Evolutionary conservation across 2,797 vertebrate species (phyloP).

Genomic region (Pygocentrus nattereri): DNA sequence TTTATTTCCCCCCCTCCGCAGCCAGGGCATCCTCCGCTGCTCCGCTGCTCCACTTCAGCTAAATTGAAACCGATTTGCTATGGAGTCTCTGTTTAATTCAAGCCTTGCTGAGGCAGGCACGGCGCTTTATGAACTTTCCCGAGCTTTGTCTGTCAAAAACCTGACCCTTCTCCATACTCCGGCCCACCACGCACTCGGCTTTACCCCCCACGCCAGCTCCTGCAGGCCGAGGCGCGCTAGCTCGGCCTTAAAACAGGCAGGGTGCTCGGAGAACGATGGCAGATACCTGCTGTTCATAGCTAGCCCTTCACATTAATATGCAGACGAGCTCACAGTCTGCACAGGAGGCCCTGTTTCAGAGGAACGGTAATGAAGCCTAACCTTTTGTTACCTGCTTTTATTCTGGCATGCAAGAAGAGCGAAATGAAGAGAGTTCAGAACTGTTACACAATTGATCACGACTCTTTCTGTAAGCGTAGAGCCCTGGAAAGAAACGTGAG

Average conservation of each 20-base stretch:
- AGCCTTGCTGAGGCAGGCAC: neutral
- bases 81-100: neutral
- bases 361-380: neutral
- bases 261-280: neutral
- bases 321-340: neutral
- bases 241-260: neutral
- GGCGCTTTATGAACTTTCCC: neutral
- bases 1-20: neutral
- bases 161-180: neutral
- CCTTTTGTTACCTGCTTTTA: neutral
- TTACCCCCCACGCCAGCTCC: neutral
- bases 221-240: neutral
- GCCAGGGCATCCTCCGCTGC: neutral
- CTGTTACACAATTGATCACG: neutral
- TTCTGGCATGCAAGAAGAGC: neutral
- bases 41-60: neutral
- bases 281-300: neutral
- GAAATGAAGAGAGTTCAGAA: neutral
- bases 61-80: conserved; percentile 10
- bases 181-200: neutral
- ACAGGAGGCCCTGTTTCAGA: neutral
- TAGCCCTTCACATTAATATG: neutral
- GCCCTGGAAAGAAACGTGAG: neutral
- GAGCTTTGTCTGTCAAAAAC: neutral
- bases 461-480: neutral